A percentile compares a stretch with the other conserved stretches of the same genome.
Conservation (phyloP, 92 coral and sea anemone species). For the Nematostella vectensis region DNA sequence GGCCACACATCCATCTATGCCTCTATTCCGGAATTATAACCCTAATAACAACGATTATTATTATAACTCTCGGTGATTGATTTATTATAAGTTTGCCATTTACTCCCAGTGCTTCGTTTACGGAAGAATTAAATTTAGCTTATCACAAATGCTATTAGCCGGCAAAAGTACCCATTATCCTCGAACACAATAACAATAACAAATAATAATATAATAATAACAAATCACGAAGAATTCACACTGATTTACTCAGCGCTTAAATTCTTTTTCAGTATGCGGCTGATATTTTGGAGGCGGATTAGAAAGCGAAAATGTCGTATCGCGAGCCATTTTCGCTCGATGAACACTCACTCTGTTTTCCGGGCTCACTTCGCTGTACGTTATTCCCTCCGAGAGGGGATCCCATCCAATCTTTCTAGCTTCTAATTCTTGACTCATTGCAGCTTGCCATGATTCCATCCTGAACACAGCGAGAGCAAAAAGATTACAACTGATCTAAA, state of each 20-base stretch:
- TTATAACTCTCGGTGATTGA: no score
- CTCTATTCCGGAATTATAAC: no score
- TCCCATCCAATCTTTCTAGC: conserved; percentile 41
- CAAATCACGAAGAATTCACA: no score
- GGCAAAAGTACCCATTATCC: background rate
- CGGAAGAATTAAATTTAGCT: background rate
- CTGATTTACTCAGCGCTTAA: no score
- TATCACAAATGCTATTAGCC: background rate
- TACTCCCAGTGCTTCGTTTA: no score
- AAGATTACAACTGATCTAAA: conserved; percentile 17
- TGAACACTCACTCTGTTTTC: conserved; percentile 51
- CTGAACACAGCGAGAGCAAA: conserved; percentile 30
- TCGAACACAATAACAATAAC: background rate
- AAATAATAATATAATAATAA: conserved; percentile 1
- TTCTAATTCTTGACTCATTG: conserved; percentile 45
- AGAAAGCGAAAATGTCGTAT: conserved; percentile 3
- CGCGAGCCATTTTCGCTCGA: no score
- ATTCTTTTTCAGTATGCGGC: no score
- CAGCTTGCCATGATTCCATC: conserved; percentile 58
- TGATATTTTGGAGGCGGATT: no score
- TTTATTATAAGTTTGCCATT: no score
- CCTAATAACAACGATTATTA: no score
- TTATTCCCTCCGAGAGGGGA: conserved; percentile 48
- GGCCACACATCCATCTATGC: no score
- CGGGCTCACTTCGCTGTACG: conserved; percentile 48